phyloP scores from a whole-genome alignment of 37 sponge, comb jelly and placozoan genomes.

The Sycon ciliatum region DNA sequence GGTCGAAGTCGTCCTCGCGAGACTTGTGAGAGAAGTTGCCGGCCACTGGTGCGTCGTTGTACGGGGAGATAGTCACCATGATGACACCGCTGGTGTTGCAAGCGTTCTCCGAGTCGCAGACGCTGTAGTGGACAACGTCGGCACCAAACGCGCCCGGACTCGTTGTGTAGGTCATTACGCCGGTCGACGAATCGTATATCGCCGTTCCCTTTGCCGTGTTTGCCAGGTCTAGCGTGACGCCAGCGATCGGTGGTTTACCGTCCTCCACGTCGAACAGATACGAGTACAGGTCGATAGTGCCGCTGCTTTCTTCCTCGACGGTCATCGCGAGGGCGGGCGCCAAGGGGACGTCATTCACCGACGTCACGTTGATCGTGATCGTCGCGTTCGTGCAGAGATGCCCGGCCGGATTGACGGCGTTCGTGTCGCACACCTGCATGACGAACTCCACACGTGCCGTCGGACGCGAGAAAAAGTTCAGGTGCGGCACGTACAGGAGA shows the following conservation, averaged over 20 bases:
- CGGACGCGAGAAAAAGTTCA: conserved; percentile 25
- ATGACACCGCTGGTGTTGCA: conserved; percentile 50
- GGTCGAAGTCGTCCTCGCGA: conserved; percentile 67
- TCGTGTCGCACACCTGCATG: conserved; percentile 60
- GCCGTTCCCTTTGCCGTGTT: conserved; percentile 48
- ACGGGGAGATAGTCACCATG: conserved; percentile 34
- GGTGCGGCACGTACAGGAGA: conserved; percentile 14
- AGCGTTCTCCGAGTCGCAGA: conserved; percentile 51
- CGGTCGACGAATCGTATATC: conserved; percentile 44
- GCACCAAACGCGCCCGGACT: conserved; percentile 37
- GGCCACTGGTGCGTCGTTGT: conserved; percentile 66
- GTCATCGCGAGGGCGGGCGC: conserved; percentile 27
- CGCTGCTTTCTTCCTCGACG: conserved; percentile 44
- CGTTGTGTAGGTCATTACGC: conserved; percentile 51
- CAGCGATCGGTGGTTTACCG: conserved; percentile 27
- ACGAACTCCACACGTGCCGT: conserved; percentile 27
- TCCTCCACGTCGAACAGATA: conserved; percentile 72
- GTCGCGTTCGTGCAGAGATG: conserved; percentile 42
- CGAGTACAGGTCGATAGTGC: conserved; percentile 32
- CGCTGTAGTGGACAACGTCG: conserved; percentile 49
- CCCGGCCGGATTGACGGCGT: conserved; percentile 14
- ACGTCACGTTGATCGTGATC: conserved; percentile 33
- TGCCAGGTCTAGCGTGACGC: conserved; percentile 32
- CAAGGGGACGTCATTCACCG: conserved; percentile 66
- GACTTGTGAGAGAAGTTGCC: conserved; percentile 39